Conservation (phyloP, 2,888 invertebrate species). For the Cyclophora punctaria region DNA sequence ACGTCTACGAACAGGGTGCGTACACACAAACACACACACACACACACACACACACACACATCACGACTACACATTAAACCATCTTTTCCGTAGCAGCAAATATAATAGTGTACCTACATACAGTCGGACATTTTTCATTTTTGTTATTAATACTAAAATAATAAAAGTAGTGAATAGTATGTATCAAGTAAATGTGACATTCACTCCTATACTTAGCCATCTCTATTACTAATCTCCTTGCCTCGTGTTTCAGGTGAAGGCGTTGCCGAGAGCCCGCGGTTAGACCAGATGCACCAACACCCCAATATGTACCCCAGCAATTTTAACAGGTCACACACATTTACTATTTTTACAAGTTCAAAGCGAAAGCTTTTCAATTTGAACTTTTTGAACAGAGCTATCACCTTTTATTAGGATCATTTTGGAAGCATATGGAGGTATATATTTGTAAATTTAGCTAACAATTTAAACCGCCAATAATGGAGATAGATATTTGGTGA, state of each 20-base stretch:
- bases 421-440: no score
- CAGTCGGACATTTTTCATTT: no score
- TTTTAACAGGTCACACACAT: conserved; percentile 51
- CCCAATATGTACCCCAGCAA: conserved; percentile 65
- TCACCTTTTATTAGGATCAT: no score
- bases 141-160: no score
- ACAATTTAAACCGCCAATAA: no score
- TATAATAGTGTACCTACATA: background rate
- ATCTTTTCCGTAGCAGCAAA: background rate
- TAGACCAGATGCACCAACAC: conserved; percentile 62
- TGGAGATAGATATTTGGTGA: no score
- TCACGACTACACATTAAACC: no score
- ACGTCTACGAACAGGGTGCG: conserved; percentile 52
- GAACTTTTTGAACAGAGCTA: no score
- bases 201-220: background rate
- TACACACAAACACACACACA: background rate
- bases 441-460: no score
- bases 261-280: conserved; percentile 56
- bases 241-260: conserved; percentile 32
- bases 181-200: background rate
- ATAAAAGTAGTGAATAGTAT: no score
- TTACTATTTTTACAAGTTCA: background rate
- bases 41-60: no score
- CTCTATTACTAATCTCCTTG: background rate
- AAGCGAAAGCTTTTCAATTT: no score